Evolutionary conservation across 2,888 invertebrate species (phyloP), one percentile per base, ranked within the genome.

Genomic region (Macaria notata): DNA sequence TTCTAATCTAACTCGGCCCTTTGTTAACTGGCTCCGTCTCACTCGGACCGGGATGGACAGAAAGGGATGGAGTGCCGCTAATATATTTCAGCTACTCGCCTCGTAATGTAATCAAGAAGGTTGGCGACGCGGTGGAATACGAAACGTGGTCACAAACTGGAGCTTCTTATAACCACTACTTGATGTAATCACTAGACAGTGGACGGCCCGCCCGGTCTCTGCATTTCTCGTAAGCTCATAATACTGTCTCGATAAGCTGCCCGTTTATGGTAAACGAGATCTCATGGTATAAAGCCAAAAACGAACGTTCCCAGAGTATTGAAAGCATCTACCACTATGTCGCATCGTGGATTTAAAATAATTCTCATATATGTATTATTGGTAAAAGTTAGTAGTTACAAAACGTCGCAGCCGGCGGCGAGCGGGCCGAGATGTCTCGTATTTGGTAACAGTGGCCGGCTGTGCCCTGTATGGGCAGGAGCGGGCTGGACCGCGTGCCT

Each of bases 381-480:
- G 39, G 45, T 41, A 9, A 30, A 49, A 46, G 49, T 49, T 55
- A 52, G 46, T 55, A 36, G 52, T 76, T 76, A 76, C 78, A 75
- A 76, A 80, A 77, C 53, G 53, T 58, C 41, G 46, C 9, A 3
- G 72, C 76, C 71, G 75, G 75, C 5, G 38, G 38, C 38, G 75
- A 77, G 72, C 69, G 78, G 72, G 74, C 69, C 65, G 74, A 69
- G 42, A 56, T 63, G 63, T 55, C 54, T 70, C 83, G 70, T 78
- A 80, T 86, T 86, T 84, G 86, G 87, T 77, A 78, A 68, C 58
- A 61, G 66, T 69, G 71, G 71, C 78, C 78, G 73, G 19, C 78
- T 76, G 75, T 65, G 57, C 78, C 81, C 59, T 69, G 76, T 80
- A 82, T 70, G 84, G 38, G 38, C 38, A 7, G 38, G 38, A 38